Evolutionary conservation across 2,113 vertebrate species (phyloP).

Genomic region (Todiramphus chloris): DNA sequence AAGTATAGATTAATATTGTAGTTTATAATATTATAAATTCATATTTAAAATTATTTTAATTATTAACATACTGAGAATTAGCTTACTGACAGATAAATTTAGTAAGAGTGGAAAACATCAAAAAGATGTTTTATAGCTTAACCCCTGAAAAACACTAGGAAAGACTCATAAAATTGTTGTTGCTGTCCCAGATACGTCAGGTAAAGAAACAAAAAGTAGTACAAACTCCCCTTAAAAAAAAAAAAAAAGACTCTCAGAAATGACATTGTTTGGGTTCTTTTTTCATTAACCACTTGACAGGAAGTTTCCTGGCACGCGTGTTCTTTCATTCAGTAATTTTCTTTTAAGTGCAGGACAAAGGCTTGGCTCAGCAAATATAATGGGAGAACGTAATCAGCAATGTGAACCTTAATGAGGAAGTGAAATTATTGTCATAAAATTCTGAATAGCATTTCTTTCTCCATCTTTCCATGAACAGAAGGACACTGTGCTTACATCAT

Average conservation of each 20-base stretch:
- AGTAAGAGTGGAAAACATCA: not conserved
- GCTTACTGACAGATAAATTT: not conserved
- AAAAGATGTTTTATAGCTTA: not conserved
- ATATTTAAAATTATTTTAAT: not conserved
- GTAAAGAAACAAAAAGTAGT: not conserved
- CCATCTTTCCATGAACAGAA: not conserved
- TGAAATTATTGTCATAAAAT: not conserved
- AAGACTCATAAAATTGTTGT: not conserved
- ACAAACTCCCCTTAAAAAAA: not conserved
- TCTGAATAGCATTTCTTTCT: not conserved
- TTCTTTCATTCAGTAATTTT: not conserved
- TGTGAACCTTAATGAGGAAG: not conserved
- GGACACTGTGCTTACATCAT: not conserved
- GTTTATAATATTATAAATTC: not conserved
- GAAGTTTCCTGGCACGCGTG: not conserved
- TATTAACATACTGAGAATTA: not conserved
- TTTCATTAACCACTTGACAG: not conserved
- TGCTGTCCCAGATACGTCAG: not conserved
- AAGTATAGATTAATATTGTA: not conserved
- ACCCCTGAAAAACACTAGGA: not conserved
- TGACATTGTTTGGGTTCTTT: not conserved
- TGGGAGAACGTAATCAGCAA: not conserved
- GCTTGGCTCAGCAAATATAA: not conserved
- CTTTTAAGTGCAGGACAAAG: not conserved
- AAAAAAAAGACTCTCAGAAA: not conserved